These are phyloP conservation scores for Neotoma lepida DNA, from an alignment of 2,113 vertebrate genomes.

Conservation along the genomic window DNA sequence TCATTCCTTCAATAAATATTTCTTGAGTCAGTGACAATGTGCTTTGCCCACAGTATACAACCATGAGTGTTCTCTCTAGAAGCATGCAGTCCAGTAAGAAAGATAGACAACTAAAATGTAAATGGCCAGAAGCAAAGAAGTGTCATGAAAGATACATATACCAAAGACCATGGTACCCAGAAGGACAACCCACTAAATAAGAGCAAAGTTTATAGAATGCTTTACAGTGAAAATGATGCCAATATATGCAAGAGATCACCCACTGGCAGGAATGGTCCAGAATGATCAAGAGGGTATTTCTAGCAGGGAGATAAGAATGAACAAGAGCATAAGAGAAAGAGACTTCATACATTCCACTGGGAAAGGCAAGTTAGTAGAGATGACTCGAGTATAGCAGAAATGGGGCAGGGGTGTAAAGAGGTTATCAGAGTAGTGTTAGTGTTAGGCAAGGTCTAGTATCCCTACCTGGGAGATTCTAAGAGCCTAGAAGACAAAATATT, in stretches of 20 bases:
- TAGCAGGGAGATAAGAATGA: not conserved
- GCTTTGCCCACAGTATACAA: not conserved
- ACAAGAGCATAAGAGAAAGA: not conserved
- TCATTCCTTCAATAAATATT: conserved; percentile 32
- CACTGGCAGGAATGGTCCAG: not conserved
- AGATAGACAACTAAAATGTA: not conserved
- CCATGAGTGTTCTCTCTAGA: not conserved
- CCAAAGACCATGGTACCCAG: not conserved
- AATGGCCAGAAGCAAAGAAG: conserved; percentile 8
- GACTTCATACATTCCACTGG: not conserved
- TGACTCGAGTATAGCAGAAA: not conserved
- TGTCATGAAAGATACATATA: conserved; percentile 6
- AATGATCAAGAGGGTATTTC: not conserved
- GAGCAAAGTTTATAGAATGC: not conserved
- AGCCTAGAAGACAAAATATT: conserved; percentile 33
- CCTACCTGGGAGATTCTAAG: not conserved
- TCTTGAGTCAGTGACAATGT: not conserved
- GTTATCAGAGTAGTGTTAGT: not conserved
- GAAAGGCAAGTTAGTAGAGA: conserved; percentile 9
- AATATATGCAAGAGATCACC: not conserved
- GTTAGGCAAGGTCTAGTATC: not conserved
- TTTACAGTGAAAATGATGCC: not conserved
- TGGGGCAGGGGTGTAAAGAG: not conserved
- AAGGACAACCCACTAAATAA: not conserved
- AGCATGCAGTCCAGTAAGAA: not conserved